Conservation (phyloP, 1,140 invertebrate species). For the Neotoxoptera formosana region DNA sequence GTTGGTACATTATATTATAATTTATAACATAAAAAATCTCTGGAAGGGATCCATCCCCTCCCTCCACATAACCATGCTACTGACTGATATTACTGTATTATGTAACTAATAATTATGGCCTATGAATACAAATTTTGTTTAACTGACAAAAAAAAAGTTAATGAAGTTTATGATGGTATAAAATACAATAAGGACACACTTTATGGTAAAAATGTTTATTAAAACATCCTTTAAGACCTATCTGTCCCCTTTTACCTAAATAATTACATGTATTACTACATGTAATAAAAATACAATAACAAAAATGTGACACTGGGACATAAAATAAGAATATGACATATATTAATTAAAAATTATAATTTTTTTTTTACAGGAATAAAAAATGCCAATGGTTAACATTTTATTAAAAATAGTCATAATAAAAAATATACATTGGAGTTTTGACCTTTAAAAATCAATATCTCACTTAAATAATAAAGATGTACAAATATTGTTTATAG, state of each 20-base stretch:
- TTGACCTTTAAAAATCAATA: constrained; percentile 21
- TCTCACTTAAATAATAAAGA: constrained; percentile 11
- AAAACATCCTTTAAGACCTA: neutral
- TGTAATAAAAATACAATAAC: neutral
- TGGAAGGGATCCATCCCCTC: too few species aligned
- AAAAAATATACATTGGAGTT: neutral
- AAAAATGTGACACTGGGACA: neutral
- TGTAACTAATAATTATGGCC: too few species aligned
- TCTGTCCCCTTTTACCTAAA: neutral
- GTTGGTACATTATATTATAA: too few species aligned
- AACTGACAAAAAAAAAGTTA: neutral
- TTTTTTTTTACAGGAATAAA: neutral
- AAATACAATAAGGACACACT: neutral
- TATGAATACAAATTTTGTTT: neutral
- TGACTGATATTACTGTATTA: too few species aligned
- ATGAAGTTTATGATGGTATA: neutral
- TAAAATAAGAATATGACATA: neutral
- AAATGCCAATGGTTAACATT: neutral
- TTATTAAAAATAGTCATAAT: neutral
- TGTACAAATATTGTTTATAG: neutral
- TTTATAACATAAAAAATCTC: too few species aligned
- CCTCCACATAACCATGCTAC: too few species aligned
- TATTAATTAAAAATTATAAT: constrained; percentile 18
- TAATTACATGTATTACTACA: neutral
- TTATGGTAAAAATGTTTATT: neutral